Evolutionary conservation across 2,113 vertebrate species (phyloP).

Genomic region (Madoqua kirkii): DNA sequence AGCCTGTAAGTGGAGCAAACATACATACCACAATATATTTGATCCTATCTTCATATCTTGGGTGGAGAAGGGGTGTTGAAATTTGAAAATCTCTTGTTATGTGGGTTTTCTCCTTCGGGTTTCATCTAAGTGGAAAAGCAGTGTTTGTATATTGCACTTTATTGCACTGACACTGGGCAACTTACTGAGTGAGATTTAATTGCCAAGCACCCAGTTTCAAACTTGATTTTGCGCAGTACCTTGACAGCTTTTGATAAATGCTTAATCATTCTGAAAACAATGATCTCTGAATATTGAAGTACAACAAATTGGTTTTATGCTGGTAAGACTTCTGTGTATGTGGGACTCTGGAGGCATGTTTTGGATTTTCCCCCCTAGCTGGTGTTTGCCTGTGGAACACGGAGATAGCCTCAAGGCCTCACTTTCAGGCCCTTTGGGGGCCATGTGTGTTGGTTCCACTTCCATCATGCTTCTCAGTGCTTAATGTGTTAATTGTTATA

Average conservation of each 20-base stretch:
- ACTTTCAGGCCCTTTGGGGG: neutral
- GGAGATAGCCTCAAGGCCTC: neutral
- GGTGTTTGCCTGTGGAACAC: neutral
- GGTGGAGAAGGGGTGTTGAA: constrained; percentile 41
- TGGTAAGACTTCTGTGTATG: neutral
- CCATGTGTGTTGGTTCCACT: neutral
- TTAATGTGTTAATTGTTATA: neutral
- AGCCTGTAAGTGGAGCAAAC: constrained; percentile 1
- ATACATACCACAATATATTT: constrained; percentile 40
- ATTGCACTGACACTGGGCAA: neutral
- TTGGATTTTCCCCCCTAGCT: neutral
- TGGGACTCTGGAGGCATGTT: neutral
- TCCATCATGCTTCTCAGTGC: neutral
- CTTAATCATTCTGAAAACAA: constrained; percentile 2
- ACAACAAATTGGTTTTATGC: neutral
- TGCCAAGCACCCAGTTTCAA: neutral
- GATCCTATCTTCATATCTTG: constrained; percentile 43
- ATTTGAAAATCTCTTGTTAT: constrained; percentile 37
- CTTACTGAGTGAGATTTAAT: constrained; percentile 23
- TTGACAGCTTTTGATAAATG: constrained; percentile 5
- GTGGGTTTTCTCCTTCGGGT: neutral
- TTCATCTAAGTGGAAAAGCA: constrained; percentile 23
- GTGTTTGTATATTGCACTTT: neutral
- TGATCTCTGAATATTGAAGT: neutral
- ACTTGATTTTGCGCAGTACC: neutral